These are phyloP conservation scores for Oryzias sinensis DNA, from an alignment of 2,797 vertebrate species.

Conservation along the genomic window DNA sequence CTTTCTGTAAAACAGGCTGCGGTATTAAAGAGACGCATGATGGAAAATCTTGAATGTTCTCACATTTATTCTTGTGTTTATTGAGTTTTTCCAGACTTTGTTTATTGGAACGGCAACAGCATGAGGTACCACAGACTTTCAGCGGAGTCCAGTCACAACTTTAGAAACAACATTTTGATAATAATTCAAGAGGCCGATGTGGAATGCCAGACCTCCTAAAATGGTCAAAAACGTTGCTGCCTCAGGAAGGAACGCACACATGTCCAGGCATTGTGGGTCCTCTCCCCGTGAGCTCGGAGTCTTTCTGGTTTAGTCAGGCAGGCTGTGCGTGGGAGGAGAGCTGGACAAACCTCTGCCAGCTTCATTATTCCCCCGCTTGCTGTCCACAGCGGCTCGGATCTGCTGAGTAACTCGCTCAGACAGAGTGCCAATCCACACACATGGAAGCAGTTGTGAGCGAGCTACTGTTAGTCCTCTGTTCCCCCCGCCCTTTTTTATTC, in stretches of 20 bases:
- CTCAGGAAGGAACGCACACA: neutral
- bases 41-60: too few species aligned
- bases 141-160: too few species aligned
- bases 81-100: too few species aligned
- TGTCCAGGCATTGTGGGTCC: slow-evolving; percentile 22
- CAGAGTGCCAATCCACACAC: slow-evolving; percentile 40
- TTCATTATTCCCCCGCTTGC: slow-evolving; percentile 2
- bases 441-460: slow-evolving; percentile 52
- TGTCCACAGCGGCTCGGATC: slow-evolving; percentile 30
- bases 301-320: too few species aligned
- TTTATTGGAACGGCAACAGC: too few species aligned
- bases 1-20: too few species aligned
- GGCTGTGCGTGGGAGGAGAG: too few species aligned
- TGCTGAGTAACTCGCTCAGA: slow-evolving; percentile 42
- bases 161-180: neutral
- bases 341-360: neutral
- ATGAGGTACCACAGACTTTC: too few species aligned
- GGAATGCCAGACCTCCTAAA: slow-evolving; percentile 35
- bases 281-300: too few species aligned
- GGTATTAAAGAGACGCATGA: too few species aligned
- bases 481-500: slow-evolving; percentile 13
- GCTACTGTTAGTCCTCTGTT: slow-evolving; percentile 32
- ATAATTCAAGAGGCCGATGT: slow-evolving; percentile 29
- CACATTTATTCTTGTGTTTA: too few species aligned
- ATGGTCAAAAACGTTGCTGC: slow-evolving; percentile 8